Base-by-base conservation (phyloP, 2,888 invertebrate species). In the Muscina levida region DNA sequence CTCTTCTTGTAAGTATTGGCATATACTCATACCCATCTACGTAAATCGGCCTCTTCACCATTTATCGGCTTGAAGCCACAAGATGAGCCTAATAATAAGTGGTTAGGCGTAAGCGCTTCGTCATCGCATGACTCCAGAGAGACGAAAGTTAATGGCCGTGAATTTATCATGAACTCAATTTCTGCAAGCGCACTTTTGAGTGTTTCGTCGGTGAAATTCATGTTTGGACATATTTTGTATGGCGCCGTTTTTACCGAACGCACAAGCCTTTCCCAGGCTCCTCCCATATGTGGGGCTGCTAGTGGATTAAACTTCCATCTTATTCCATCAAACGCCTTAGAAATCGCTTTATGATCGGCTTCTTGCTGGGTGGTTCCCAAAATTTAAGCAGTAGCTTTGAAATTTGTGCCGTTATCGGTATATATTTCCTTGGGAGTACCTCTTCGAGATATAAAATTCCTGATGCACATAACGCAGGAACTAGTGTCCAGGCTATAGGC, bases 271-370 rank as follows among this genome's bases (percentile, higher is more conserved):
- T n/a, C n/a, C n/a, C n/a, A n/a, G n/a, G n/a, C n/a, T n/a, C n/a
- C n/a, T n/a, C n/a, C n/a, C n/a, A n/a, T n/a, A n/a, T n/a, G n/a
- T n/a, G n/a, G n/a, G n/a, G n/a, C n/a, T n/a, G n/a, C 78, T 15
- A 84, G 85, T 1, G 83, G 83, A 26, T 78, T 78, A 39, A 78
- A 78, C 15, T 73, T 75, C 73, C 72, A 77, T 1, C 37, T 44
- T 26, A 72, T 72, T n/a, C 13, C 42, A 11, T 62, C 26, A 44
- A 48, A 59, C 2, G 13, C 0, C 31, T 48, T 44, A 5, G 37
- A 10, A 22, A 62, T 62, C 3, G 8, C 13, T 44, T 17, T 44
- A 10, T 17, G 6, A 15, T 77, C 31, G 6, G 71, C 37, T 31
- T 62, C 3, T 17, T 68, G 10, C 11, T 15, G 13, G 1, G 46